A percentile compares a stretch with the other conserved stretches of the same genome.
phyloP scores from a whole-genome alignment of 2,797 vertebrate species.

The Helarctos malayanus region DNA sequence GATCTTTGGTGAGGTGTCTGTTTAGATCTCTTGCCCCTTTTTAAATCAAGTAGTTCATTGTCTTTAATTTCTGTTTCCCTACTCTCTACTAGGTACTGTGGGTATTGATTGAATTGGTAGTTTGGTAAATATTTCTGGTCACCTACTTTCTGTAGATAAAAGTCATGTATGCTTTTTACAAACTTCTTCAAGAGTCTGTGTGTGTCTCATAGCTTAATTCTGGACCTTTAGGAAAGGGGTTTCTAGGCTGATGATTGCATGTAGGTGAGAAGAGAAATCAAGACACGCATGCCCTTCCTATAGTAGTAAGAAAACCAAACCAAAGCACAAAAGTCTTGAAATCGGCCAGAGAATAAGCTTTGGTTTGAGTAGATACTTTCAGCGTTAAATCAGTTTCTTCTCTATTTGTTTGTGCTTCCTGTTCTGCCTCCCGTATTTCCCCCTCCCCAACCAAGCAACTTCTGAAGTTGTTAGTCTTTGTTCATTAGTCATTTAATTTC shows the following conservation, averaged over 20 bases:
- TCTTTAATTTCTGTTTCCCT: neutral
- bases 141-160: neutral
- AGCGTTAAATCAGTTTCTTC: neutral
- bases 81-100: neutral
- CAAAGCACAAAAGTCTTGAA: neutral
- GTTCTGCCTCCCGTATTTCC: accelerated
- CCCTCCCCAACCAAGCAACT: neutral
- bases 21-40: neutral
- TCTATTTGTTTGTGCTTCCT: neutral
- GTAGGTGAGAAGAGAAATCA: neutral
- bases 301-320: neutral
- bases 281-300: neutral
- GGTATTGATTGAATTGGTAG: neutral
- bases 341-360: neutral
- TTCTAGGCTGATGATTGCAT: neutral
- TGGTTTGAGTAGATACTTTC: neutral
- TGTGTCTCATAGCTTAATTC: constrained; percentile 12
- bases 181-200: neutral
- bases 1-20: neutral
- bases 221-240: neutral
- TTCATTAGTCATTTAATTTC: neutral
- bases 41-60: neutral
- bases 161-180: neutral
- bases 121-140: constrained; percentile 20
- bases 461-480: neutral